phyloP scores from a whole-genome alignment of 2,113 vertebrate species.

The Genyomyrus donnyi region DNA sequence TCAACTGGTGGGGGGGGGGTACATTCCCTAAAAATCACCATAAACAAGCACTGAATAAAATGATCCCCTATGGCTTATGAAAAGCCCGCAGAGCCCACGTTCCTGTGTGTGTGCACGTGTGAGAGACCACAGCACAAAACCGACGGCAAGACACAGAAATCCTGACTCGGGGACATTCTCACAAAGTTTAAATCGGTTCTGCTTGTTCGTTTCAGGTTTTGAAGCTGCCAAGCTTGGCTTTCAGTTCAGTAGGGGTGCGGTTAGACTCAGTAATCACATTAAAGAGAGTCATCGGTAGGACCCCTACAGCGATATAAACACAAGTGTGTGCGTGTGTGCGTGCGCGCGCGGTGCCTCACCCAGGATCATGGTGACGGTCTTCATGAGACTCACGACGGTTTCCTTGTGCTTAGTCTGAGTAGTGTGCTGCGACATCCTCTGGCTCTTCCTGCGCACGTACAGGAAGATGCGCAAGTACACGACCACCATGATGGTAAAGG shows the following conservation, averaged over 20 bases:
- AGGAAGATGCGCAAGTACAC: slow-evolving; percentile 80
- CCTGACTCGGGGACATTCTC: neutral
- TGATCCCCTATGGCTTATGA: neutral
- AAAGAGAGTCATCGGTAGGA: neutral
- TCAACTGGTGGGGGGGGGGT: too few species aligned
- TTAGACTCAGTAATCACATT: neutral
- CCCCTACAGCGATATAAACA: neutral
- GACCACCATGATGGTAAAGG: slow-evolving; percentile 77
- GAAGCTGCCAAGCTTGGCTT: neutral
- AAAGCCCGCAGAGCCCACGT: neutral
- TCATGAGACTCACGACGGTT: slow-evolving; percentile 77
- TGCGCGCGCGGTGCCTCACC: slow-evolving; percentile 55
- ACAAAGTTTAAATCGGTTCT: neutral
- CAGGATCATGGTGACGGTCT: slow-evolving; percentile 83
- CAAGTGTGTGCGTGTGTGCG: neutral
- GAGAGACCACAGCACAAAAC: neutral
- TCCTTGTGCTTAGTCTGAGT: slow-evolving; percentile 61
- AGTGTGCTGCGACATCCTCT: slow-evolving; percentile 59
- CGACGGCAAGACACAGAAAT: neutral
- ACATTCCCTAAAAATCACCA: neutral
- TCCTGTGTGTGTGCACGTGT: neutral
- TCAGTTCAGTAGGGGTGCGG: neutral
- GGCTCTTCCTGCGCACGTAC: slow-evolving; percentile 69
- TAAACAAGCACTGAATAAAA: neutral
- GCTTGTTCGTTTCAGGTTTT: neutral